Percentiles rank a stretch among this genome's conserved stretches.
Evolutionary conservation across 2,113 vertebrate species (phyloP).

Genomic region (Agelaius phoeniceus): DNA sequence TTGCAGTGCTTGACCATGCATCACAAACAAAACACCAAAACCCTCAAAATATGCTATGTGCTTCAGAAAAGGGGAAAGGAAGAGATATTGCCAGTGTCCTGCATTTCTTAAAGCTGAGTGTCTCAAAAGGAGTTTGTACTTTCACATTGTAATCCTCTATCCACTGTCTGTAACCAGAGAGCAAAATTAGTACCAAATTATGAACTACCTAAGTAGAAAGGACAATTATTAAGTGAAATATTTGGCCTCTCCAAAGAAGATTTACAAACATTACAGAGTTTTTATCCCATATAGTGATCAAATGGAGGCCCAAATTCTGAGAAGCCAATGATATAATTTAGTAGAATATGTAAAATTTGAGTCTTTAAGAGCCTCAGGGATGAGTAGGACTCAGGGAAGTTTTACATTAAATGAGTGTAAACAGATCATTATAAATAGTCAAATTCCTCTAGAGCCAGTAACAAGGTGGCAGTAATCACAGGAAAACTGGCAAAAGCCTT

Average conservation of each 20-base stretch:
- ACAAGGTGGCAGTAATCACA: background rate
- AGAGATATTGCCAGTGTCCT: background rate
- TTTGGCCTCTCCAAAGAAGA: background rate
- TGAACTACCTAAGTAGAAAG: background rate
- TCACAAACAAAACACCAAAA: background rate
- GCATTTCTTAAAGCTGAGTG: background rate
- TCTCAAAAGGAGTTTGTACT: background rate
- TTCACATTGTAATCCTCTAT: background rate
- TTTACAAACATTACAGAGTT: background rate
- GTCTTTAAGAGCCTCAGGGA: background rate
- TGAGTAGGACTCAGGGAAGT: background rate
- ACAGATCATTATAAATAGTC: background rate
- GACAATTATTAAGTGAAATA: background rate
- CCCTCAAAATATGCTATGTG: accelerated
- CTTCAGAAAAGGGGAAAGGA: background rate
- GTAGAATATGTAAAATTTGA: background rate
- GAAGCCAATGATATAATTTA: background rate
- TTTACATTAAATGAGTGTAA: background rate
- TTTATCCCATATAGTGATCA: background rate
- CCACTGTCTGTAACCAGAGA: background rate
- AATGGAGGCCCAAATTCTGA: background rate
- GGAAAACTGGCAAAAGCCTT: background rate
- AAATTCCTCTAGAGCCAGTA: background rate
- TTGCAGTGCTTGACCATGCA: background rate
- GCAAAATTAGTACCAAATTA: background rate